Evolutionary conservation across 2,113 vertebrate species (phyloP), one percentile per base, ranked within the genome.

Genomic region (Aptenodytes forsteri): DNA sequence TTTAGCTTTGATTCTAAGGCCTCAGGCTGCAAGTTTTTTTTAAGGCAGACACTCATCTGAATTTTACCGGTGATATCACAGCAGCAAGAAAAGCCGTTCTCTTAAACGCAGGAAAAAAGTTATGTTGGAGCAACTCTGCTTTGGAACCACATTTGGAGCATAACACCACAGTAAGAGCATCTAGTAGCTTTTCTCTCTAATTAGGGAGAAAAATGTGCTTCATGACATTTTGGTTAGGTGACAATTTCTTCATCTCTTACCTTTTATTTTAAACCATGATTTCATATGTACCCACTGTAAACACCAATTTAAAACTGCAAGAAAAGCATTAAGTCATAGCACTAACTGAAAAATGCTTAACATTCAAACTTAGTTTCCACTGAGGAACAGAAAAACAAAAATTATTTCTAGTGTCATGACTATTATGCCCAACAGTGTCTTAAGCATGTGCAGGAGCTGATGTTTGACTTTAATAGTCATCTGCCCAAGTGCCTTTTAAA

Each of bases 1-100:
- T 87, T 91, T 79, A 89, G 38, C 52, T 89, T 64, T 59, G 55
- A 93, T 82, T 96, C 56, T 8, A 59, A 89, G 59, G 87, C 72
- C 65, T 59, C 77, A 76, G 77, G 69, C 65, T 59, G 52, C 18
- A 52, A 61, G 38, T 4, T 32, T 72, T 72, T 95, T 92, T 70
- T 30, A 84, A 94, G 52, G 26, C 65, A 86, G 73, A 79, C 29
- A 5, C 22, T 75, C 46, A 44, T 71, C 26, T 6, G 10, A 89
- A 64, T 91, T 78, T 91, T 59, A 58, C 47, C 79, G 77, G 32
- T 44, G 61, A 64, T 64, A 87, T 55, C 20, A 29, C 55, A 81
- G 88, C 72, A 89, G 47, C 40, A 75, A 71, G 52, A 79, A 86
- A 86, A 83, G 40, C 23, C 54, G 11, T 11, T 65, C 42, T 76